These are phyloP conservation scores for Periophthalmodon schlosseri DNA, from an alignment of 2,113 vertebrate species.

Conservation along the genomic window DNA sequence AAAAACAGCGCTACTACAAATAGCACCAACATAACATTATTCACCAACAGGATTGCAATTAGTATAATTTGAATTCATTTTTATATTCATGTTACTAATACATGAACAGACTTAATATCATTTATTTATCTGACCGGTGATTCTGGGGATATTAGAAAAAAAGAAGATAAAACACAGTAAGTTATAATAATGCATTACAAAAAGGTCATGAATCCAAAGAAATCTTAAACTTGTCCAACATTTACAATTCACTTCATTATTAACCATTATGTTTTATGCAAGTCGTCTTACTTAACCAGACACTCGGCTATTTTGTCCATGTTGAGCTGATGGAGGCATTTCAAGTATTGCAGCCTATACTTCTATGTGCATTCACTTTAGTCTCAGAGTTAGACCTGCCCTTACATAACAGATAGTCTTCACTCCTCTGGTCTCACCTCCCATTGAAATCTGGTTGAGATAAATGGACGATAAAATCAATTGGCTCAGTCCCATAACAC, in stretches of 20 bases:
- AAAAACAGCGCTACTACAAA: too few species aligned
- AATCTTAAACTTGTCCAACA: not conserved
- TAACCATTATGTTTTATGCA: not conserved
- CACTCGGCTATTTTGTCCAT: conserved; percentile 10
- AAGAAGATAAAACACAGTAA: too few species aligned
- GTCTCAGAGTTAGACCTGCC: conserved; percentile 41
- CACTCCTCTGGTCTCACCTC: conserved; percentile 19
- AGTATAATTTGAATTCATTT: too few species aligned
- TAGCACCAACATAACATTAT: too few species aligned
- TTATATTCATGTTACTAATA: too few species aligned
- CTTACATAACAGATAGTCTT: conserved; percentile 46
- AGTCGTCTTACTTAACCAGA: conserved; percentile 11
- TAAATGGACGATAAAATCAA: conserved; percentile 75
- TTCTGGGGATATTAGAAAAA: too few species aligned
- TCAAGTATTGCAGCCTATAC: conserved; percentile 20
- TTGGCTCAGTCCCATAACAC: conserved; percentile 67
- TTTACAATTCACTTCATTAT: not conserved
- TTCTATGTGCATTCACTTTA: conserved; percentile 24
- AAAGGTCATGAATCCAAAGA: not conserved
- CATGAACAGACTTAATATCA: too few species aligned
- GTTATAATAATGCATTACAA: not conserved
- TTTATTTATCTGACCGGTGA: too few species aligned
- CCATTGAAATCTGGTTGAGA: conserved; percentile 44
- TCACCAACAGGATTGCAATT: too few species aligned
- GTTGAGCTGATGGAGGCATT: conserved; percentile 14